Conservation (phyloP, 2,888 invertebrate genomes). For the Cheilosia vernalis region DNA sequence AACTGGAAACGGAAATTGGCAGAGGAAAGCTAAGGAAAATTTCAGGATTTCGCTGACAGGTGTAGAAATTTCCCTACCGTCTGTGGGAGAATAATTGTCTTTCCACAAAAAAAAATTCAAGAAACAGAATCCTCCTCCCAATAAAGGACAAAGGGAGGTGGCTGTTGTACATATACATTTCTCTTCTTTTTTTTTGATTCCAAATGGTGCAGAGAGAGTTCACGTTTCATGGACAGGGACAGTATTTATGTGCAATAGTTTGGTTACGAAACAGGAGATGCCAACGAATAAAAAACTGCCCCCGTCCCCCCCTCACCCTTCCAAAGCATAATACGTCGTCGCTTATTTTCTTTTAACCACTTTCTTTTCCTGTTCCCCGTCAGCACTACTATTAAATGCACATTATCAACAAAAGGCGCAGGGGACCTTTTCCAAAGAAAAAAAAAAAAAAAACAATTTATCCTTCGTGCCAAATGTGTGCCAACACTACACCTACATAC, state of each 20-base stretch:
- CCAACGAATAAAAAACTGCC: slow-evolving; percentile 1
- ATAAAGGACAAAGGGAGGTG: not conserved
- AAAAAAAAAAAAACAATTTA: slow-evolving; percentile 15
- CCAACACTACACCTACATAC: not conserved
- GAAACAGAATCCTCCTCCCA: slow-evolving; percentile 6
- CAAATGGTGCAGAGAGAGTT: slow-evolving; percentile 28
- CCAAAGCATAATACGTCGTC: slow-evolving; percentile 46
- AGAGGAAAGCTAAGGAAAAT: slow-evolving; percentile 57
- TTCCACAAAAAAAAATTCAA: slow-evolving; percentile 23
- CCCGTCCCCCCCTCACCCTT: slow-evolving; percentile 7
- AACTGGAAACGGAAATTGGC: slow-evolving; percentile 64
- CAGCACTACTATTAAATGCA: slow-evolving; percentile 53
- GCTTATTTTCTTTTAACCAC: slow-evolving; percentile 33
- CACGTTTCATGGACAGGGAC: slow-evolving; percentile 64
- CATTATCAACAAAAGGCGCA: slow-evolving; percentile 69
- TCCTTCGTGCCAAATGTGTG: slow-evolving; percentile 38
- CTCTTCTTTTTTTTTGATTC: slow-evolving; percentile 13
- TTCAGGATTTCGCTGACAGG: slow-evolving; percentile 64
- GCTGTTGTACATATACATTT: not conserved
- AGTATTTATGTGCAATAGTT: slow-evolving; percentile 63
- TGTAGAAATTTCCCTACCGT: slow-evolving; percentile 64
- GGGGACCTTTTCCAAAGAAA: slow-evolving; percentile 21
- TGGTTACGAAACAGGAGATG: slow-evolving; percentile 16
- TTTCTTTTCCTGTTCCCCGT: slow-evolving; percentile 34
- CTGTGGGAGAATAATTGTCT: slow-evolving; percentile 67